Base-by-base conservation (phyloP, 2,113 vertebrate species). In the Tapirus terrestris region DNA sequence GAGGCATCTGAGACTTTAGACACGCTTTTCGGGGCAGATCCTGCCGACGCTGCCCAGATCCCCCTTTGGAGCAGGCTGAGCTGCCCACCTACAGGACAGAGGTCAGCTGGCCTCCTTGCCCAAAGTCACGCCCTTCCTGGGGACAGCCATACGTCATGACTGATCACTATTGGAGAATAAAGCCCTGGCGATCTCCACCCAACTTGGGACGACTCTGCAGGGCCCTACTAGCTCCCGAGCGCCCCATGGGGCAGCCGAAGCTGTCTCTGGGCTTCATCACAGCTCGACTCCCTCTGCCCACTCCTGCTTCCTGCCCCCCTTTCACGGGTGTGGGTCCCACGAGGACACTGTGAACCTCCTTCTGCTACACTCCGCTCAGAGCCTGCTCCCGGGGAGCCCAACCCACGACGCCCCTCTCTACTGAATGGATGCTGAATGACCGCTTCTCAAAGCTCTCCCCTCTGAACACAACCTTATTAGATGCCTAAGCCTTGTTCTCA, bases 301-400 rank as follows among this genome's bases (percentile, higher is more conserved):
- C 67, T 73, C 53, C 53, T 73, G 53, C 68, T 23, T 29, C 36
- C 68, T 73, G 21, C 8, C 29, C 11, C 4, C 36, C n/a, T 58
- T 36, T 48, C 45, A 51, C 16, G 21, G n/a, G 29, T 10, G 9
- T 17, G 51, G 65, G 27, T 11, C 13, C 65, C 25, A 20, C 56
- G 48, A 20, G 48, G 12, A 12, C 8, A 4, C 45, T 27, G 2
- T 0, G 3, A 9, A 33, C 7, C 6, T 3, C 36, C 45, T 6
- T 1, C 85, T 31, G 67, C 84, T n/a, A n/a, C 33, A 5, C 63
- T 25, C 60, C 18, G 39, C 84, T 29, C 21, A 3, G 25, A 85
- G 31, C 33, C 23, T 36, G 65, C 33, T 33, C 63, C 33, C 11
- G 51, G 2, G 3, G 31, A 86, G 14, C 33, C 65, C 45, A 86